Evolutionary conservation across 2,888 invertebrate genomes (phyloP), one percentile per base, ranked within the genome.

Genomic region (Pterostichus madidus): DNA sequence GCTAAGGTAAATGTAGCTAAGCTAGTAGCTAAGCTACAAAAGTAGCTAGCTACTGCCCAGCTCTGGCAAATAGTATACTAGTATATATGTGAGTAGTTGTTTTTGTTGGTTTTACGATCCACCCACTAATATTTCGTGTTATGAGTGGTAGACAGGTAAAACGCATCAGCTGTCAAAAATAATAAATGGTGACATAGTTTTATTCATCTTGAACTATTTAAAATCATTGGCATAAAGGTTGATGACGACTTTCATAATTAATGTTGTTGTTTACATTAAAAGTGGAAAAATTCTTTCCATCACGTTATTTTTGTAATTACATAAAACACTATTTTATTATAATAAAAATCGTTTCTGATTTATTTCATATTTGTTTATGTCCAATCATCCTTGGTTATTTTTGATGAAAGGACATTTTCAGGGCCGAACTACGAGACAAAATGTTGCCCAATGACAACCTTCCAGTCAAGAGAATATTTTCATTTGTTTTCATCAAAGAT

Each of bases 341-440:
- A 13, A 64, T 64, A 64, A 64, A 64, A 64, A 64, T 64, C 15
- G 39, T 8, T 64, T 32, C 64, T 64, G 79, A 79, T 79, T 79
- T 61, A 79, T 79, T 44, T 17, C 11, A 79, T 79, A 79, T 79
- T 79, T 79, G 79, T 64, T 79, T 79, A 79, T 61, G 32, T 32
- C 10, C 32, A 49, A 79, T 79, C 46, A 79, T 61, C 64, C 79
- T 79, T 79, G 79, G 79, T 46, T 79, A 79, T 79, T 79, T 79
- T 13, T 76, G 64, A 56, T 17, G 17, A 49, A 59, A 31, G 11
- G 59, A 59, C 59, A 49, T n/a, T 13, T 11, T 35, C 64, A 64
- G 39, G 64, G 64, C 31, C 39, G 11, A 11, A 61, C 61, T 11
- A 61, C n/a, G n/a, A 31, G 31, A 53, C n/a, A 53, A 15, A 39